These are phyloP conservation scores for Drosophila peninsularis DNA, from an alignment of 2,888 invertebrate species.

Conservation along the genomic window DNA sequence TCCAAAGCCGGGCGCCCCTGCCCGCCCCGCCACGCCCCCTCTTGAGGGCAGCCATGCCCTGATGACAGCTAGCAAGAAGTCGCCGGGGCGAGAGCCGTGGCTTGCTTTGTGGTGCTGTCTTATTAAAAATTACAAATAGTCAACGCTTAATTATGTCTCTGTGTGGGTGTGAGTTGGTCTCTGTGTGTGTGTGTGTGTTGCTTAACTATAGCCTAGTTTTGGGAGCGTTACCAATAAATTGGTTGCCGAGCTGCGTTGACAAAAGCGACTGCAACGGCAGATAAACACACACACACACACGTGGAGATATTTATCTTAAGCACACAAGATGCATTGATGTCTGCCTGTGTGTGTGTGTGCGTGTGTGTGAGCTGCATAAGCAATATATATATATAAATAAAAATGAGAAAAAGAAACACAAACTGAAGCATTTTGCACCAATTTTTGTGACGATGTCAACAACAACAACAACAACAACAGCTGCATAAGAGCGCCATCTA, in stretches of 20 bases:
- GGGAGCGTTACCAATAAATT: constrained; percentile 58
- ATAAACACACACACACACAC: constrained; percentile 22
- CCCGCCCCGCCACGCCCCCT: not conserved
- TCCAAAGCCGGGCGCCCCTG: too few relatives aligned
- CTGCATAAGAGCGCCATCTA: constrained; percentile 44
- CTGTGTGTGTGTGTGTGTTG: not conserved
- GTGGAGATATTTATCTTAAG: constrained; percentile 53
- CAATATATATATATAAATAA: constrained; percentile 1
- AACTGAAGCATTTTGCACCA: constrained; percentile 76
- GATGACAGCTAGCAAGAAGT: constrained; percentile 1
- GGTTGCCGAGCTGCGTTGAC: constrained; percentile 31
- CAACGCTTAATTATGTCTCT: constrained; percentile 65
- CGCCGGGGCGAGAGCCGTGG: constrained; percentile 1
- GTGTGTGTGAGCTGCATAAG: constrained; percentile 15
- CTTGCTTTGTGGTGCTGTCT: constrained; percentile 50
- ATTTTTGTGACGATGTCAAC: constrained; percentile 78
- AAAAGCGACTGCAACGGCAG: constrained; percentile 14
- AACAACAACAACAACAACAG: constrained; percentile 46
- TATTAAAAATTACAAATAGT: constrained; percentile 79
- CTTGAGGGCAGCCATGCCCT: not conserved
- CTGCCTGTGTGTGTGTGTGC: constrained; percentile 4
- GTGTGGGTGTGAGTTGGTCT: constrained; percentile 2
- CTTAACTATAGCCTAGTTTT: constrained; percentile 59
- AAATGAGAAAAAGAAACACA: constrained; percentile 6
- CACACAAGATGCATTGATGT: constrained; percentile 43